Percentiles rank a stretch among this genome's conserved stretches.
These are phyloP conservation scores for Ditylenchus dipsaci DNA, from an alignment of 1,140 invertebrate genomes.

Conservation along the genomic window DNA sequence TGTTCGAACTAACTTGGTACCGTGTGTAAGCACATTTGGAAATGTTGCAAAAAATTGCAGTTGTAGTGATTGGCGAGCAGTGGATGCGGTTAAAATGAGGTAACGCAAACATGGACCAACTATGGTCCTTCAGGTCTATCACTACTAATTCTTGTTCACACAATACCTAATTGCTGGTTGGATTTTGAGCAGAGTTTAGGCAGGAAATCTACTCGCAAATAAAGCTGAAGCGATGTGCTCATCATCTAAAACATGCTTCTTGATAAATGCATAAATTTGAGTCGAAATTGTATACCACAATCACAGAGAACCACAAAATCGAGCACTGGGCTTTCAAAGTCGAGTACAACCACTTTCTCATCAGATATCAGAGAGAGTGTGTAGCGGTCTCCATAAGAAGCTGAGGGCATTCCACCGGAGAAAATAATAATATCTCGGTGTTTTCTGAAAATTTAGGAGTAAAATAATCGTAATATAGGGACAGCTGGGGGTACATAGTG, in stretches of 20 bases:
- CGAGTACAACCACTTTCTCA: constrained; percentile 23
- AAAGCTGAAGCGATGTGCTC: no score
- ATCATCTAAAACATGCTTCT: background rate
- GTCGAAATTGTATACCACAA: background rate
- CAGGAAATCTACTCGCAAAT: no score
- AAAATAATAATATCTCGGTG: constrained; percentile 28
- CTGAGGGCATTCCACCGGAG: constrained; percentile 22
- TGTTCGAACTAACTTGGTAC: no score
- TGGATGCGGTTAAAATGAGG: constrained; percentile 35
- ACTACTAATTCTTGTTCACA: constrained; percentile 41
- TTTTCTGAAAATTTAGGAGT: background rate
- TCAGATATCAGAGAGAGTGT: constrained; percentile 16
- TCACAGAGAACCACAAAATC: constrained; percentile 29
- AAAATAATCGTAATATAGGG: no score
- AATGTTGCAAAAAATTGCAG: constrained; percentile 5
- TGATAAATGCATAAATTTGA: background rate
- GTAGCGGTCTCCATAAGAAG: constrained; percentile 21
- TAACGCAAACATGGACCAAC: constrained; percentile 23
- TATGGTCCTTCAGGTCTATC: constrained; percentile 31
- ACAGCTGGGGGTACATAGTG: background rate
- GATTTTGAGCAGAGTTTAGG: no score
- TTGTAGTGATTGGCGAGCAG: constrained; percentile 40
- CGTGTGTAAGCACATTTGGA: background rate
- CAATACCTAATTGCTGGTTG: constrained; percentile 21
- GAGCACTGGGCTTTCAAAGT: constrained; percentile 33